Base-by-base conservation (phyloP, 2,797 vertebrate genomes). In the Erethizon dorsatum region DNA sequence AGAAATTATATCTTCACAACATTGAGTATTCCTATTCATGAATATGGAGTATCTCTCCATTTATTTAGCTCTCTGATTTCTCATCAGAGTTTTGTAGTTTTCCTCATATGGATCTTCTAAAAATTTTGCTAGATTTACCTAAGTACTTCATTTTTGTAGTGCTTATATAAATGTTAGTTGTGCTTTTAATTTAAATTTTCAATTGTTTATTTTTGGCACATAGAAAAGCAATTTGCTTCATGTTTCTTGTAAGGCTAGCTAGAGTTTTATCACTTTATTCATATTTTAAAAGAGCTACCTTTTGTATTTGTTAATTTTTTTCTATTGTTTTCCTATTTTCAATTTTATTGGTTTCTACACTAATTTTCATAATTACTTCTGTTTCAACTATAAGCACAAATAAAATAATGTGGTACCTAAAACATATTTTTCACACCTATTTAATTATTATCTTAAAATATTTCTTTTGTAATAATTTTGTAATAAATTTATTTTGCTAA, bases 371-470 rank as follows among this genome's bases (percentile, higher is more conserved):
- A 69, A 82, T 88, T 82, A 88, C 11, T 85, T 57, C 56, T 88
- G 37, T 83, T 92, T 91, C 91, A 78, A 67, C 20, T 87, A 79
- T 73, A 91, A 95, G 65, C 5, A 86, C 6, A 95, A 59, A 56
- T 73, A 80, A 92, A 89, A 15, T 8, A 77, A 92, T 61, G 22
- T 88, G 13, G 57, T 91, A 90, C 10, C 73, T 90, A 94, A 69
- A 71, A 37, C 67, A 9, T 41, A 37, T 71, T 71, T 71, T 93
- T 37, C 61, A 78, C 5, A 65, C 65, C 2, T 41, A 56, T 57
- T 75, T 57, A 86, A 57, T 82, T 79, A 83, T 28, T 69, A 77
- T 84, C 28, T 92, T 92, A 86, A 83, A 97, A 69, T 1, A 91
- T 45, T 95, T 90, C 20, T 69, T 91, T 84, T 57, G 3, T 61